Evolutionary conservation across 2,113 vertebrate species (phyloP).

Genomic region (Egretta garzetta): DNA sequence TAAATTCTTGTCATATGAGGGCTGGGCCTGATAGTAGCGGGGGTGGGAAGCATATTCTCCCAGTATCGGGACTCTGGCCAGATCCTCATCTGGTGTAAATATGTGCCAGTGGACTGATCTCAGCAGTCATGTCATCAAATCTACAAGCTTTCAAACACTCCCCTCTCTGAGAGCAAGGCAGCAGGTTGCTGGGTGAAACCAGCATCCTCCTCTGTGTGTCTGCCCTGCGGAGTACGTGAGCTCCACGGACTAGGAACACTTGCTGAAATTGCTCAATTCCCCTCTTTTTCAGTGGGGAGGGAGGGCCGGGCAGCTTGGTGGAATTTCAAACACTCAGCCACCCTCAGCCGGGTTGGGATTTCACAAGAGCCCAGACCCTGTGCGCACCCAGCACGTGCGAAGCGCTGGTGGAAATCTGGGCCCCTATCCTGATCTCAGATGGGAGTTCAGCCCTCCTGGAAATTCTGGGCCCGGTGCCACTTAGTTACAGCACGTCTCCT

Average conservation of each 20-base stretch:
- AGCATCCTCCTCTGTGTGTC: not conserved
- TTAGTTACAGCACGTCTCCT: slow-evolving; percentile 33
- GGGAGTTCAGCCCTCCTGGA: slow-evolving; percentile 38
- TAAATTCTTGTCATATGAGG: slow-evolving; percentile 68
- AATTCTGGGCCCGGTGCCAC: slow-evolving; percentile 26
- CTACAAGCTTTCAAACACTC: not conserved
- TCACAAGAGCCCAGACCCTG: slow-evolving; percentile 22
- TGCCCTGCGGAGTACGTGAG: not conserved
- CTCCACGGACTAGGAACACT: not conserved
- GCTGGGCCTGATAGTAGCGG: slow-evolving; percentile 56
- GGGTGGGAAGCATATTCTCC: slow-evolving; percentile 53
- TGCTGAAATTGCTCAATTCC: slow-evolving; percentile 28
- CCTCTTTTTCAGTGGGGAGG: not conserved
- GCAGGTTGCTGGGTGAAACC: not conserved
- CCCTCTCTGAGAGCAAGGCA: not conserved
- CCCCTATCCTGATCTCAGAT: not conserved
- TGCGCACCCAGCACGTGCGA: not conserved
- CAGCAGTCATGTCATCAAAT: not conserved
- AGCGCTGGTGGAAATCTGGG: not conserved
- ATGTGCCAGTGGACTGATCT: not conserved
- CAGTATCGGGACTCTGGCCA: slow-evolving; percentile 1
- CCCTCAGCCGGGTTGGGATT: not conserved
- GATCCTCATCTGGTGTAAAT: not conserved
- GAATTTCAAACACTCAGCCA: slow-evolving; percentile 44
- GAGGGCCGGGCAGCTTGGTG: not conserved